Conservation (phyloP, 2,888 invertebrate species). For the Lampropteryx suffumata region DNA sequence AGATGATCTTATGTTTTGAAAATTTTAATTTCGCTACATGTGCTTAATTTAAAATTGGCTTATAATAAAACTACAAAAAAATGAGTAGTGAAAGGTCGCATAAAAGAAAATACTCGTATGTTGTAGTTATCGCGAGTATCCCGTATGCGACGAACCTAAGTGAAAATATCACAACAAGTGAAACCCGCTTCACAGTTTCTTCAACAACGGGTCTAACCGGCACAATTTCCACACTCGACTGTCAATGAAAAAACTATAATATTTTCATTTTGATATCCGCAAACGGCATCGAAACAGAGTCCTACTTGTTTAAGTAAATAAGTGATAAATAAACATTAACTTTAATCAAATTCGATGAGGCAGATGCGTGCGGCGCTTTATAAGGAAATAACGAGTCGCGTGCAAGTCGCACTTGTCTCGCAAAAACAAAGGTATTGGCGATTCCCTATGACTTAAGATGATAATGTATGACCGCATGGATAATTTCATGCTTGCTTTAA, state of each 20-base stretch:
- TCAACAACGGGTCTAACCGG: conserved; percentile 23
- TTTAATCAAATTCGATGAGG: conserved; percentile 81
- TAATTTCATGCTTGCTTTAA: conserved; percentile 66
- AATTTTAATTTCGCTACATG: too few species aligned
- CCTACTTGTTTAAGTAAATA: conserved; percentile 63
- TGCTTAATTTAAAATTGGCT: too few species aligned
- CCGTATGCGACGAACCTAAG: neutral
- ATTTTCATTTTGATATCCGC: conserved; percentile 21
- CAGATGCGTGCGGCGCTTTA: conserved; percentile 70
- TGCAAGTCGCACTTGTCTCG: conserved; percentile 60
- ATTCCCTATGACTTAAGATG: conserved; percentile 80
- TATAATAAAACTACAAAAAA: too few species aligned
- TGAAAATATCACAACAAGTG: conserved; percentile 21
- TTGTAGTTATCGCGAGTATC: too few species aligned
- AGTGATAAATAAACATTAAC: conserved; percentile 77
- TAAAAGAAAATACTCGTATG: too few species aligned
- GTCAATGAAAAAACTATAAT: conserved; percentile 20
- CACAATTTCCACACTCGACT: conserved; percentile 8
- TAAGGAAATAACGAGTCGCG: conserved; percentile 73
- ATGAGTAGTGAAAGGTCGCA: too few species aligned
- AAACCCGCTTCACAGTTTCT: conserved; percentile 17
- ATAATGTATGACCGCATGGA: conserved; percentile 73
- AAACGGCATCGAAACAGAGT: conserved; percentile 48
- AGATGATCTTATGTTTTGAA: too few species aligned
- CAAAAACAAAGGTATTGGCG: conserved; percentile 75